Conservation (phyloP, 2,888 invertebrate genomes). For the Ommatoiulus sabulosus region DNA sequence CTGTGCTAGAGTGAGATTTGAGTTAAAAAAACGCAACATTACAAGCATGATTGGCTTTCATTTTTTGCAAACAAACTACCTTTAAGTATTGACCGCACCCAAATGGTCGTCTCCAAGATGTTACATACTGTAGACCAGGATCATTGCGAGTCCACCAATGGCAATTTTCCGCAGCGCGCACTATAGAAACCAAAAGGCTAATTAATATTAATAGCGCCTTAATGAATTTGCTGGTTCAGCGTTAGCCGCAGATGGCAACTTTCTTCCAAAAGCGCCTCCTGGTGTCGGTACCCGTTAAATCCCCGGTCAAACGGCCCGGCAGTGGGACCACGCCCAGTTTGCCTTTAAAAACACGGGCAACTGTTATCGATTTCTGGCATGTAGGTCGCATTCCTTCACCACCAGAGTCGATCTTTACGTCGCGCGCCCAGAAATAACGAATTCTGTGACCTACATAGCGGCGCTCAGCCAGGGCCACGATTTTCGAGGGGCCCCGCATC, state of each 20-base stretch:
- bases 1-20: too few relatives aligned
- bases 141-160: too few relatives aligned
- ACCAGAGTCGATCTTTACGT: neutral
- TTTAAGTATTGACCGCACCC: too few relatives aligned
- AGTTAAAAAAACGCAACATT: too few relatives aligned
- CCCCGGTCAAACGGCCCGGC: neutral
- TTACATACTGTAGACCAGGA: too few relatives aligned
- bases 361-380: neutral
- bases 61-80: too few relatives aligned
- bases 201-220: neutral
- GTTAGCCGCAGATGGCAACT: neutral
- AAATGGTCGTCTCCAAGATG: too few relatives aligned
- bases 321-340: neutral
- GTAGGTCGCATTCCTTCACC: neutral
- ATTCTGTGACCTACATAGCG: neutral
- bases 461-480: neutral
- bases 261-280: neutral
- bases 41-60: too few relatives aligned
- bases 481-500: neutral
- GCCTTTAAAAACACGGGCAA: neutral
- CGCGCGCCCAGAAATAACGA: neutral
- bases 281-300: too few relatives aligned
- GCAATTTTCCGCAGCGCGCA: too few relatives aligned
- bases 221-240: neutral
- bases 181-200: neutral